These are phyloP conservation scores for Caenorhabditis sp. DNA, from an alignment of 2,888 invertebrate species.

Conservation along the genomic window DNA sequence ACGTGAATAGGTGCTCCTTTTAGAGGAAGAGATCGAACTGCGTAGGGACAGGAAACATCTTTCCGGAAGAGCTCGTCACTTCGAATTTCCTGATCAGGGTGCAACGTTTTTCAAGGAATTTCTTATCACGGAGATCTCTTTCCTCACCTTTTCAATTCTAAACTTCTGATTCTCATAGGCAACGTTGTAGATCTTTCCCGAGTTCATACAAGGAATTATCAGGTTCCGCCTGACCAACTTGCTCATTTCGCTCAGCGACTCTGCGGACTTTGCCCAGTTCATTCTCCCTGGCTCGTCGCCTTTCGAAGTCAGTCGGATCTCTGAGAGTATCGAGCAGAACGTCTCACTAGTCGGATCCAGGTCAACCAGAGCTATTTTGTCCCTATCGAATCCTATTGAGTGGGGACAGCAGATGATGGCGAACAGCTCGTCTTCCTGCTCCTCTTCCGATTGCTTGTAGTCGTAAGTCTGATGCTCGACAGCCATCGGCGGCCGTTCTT, in stretches of 20 bases:
- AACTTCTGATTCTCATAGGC: conserved; percentile 85
- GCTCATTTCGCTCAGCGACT: conserved; percentile 65
- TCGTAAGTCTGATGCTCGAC: conserved; percentile 64
- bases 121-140: neutral
- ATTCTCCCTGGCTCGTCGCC: conserved; percentile 73
- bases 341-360: conserved; percentile 63
- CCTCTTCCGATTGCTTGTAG: conserved; percentile 52
- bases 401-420: conserved; percentile 62
- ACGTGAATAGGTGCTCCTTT: conserved; percentile 88
- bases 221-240: conserved; percentile 87
- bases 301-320: conserved; percentile 49
- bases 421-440: conserved; percentile 48
- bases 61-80: conserved; percentile 59
- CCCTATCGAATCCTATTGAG: conserved; percentile 57
- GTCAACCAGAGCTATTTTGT: conserved; percentile 64
- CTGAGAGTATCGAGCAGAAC: conserved; percentile 52
- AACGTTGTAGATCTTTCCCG: conserved; percentile 91
- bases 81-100: conserved; percentile 60
- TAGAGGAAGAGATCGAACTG: conserved; percentile 68
- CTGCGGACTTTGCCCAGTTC: conserved; percentile 72
- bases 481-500: conserved; percentile 64
- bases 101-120: too few relatives aligned
- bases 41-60: conserved; percentile 71
- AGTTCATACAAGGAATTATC: conserved; percentile 90
- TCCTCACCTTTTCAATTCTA: conserved; percentile 54